A percentile compares a stretch with the other conserved stretches of the same genome.
Evolutionary conservation across 2,888 invertebrate genomes (phyloP).

Genomic region (Colostygia pectinataria): DNA sequence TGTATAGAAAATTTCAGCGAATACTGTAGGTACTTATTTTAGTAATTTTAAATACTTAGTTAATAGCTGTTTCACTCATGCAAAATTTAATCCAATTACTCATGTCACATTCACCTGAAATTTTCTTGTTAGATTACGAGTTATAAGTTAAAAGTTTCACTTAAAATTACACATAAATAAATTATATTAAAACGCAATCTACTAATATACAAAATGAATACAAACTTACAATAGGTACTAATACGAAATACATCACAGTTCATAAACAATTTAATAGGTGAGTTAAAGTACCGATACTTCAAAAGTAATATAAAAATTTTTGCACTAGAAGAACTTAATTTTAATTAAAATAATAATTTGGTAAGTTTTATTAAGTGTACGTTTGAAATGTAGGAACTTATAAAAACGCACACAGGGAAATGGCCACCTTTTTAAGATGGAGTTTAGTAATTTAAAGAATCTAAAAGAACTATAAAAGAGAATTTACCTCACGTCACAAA

Average conservation of each 20-base stretch:
- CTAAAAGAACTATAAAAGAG: conserved; percentile 38
- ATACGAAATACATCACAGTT: conserved; percentile 83
- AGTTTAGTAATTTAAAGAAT: conserved; percentile 26
- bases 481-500: conserved; percentile 41
- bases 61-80: conserved; percentile 10
- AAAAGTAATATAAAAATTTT: conserved; percentile 61
- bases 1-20: conserved; percentile 51
- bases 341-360: conserved; percentile 71
- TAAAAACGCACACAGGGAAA: conserved; percentile 51
- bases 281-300: conserved; percentile 70
- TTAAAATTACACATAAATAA: conserved; percentile 74
- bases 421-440: conserved; percentile 62
- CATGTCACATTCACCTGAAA: conserved; percentile 16
- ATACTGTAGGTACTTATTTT: conserved; percentile 16
- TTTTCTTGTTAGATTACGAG: conserved; percentile 33
- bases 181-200: conserved; percentile 78
- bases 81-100: conserved; percentile 13
- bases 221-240: conserved; percentile 72
- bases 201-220: conserved; percentile 83
- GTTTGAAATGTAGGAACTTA: conserved; percentile 75
- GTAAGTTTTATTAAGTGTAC: conserved; percentile 68
- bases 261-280: conserved; percentile 78
- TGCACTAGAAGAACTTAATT: conserved; percentile 60
- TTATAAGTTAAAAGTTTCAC: conserved; percentile 57
- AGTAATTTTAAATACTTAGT: conserved; percentile 22